phyloP scores from a whole-genome alignment of 2,113 vertebrate genomes.

The Trematomus loennbergii region DNA sequence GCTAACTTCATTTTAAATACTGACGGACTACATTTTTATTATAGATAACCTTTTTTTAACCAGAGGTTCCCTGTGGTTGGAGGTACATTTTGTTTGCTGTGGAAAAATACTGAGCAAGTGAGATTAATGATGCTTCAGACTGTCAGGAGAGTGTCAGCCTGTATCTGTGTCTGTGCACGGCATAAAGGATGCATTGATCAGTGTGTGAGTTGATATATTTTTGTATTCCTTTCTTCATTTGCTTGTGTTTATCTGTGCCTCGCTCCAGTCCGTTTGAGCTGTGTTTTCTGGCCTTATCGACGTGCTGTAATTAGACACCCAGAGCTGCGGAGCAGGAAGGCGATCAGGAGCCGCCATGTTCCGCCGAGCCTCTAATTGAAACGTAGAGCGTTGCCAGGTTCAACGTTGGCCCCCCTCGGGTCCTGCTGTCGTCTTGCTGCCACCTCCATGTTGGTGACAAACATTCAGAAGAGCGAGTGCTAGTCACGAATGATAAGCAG shows the following conservation, averaged over 20 bases:
- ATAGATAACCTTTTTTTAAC: not conserved
- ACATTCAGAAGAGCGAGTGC: slow-evolving; percentile 59
- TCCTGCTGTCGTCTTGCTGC: slow-evolving; percentile 46
- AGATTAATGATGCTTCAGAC: slow-evolving; percentile 28
- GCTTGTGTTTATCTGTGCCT: slow-evolving; percentile 48
- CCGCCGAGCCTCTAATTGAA: slow-evolving; percentile 76
- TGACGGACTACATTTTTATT: not conserved
- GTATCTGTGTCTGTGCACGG: slow-evolving; percentile 6
- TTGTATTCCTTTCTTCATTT: slow-evolving; percentile 34
- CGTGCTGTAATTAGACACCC: slow-evolving; percentile 68
- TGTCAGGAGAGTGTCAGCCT: slow-evolving; percentile 14
- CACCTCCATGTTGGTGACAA: slow-evolving; percentile 62
- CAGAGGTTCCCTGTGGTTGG: not conserved
- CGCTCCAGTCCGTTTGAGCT: slow-evolving; percentile 36
- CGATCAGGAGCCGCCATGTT: slow-evolving; percentile 64
- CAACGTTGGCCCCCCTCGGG: slow-evolving; percentile 16
- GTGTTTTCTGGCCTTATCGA: slow-evolving; percentile 70
- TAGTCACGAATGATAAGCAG: slow-evolving; percentile 71
- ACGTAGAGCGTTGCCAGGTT: slow-evolving; percentile 61
- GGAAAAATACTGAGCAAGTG: not conserved
- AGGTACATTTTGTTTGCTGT: not conserved
- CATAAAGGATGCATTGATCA: not conserved
- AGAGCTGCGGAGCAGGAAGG: slow-evolving; percentile 57
- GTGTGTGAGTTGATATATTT: slow-evolving; percentile 19
- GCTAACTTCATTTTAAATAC: not conserved